Evolutionary conservation across 2,888 invertebrate genomes (phyloP).

Genomic region (Brenthis daphne): DNA sequence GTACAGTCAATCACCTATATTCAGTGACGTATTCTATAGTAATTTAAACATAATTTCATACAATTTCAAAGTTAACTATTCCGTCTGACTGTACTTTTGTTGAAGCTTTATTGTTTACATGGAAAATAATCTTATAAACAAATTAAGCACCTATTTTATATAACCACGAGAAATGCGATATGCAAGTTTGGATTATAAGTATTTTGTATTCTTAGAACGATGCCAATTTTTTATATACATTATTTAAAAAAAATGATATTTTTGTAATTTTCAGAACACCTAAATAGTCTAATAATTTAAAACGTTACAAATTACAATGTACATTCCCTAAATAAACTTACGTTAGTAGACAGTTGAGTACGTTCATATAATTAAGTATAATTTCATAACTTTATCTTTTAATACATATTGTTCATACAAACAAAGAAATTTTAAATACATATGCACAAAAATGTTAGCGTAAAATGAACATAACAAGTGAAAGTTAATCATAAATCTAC

Average conservation of each 20-base stretch:
- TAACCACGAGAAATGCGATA: slow-evolving; percentile 11
- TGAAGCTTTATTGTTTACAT: slow-evolving; percentile 3
- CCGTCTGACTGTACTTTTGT: slow-evolving; percentile 6
- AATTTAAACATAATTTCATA: slow-evolving; percentile 2
- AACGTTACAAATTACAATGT: no score
- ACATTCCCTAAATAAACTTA: no score
- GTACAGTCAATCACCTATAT: slow-evolving; percentile 26
- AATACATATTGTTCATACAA: no score
- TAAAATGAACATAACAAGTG: slow-evolving; percentile 7
- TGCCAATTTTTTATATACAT: background rate
- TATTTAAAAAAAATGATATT: background rate
- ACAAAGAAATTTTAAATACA: no score
- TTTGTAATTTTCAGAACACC: background rate
- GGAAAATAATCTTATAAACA: background rate
- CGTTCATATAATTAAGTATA: no score
- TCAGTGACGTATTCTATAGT: background rate
- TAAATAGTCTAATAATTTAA: no score
- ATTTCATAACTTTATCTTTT: no score
- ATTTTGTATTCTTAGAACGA: background rate
- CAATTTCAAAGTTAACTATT: background rate
- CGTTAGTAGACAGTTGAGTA: no score
- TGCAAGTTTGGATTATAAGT: slow-evolving; percentile 15
- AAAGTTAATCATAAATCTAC: slow-evolving; percentile 10
- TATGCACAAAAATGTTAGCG: background rate
- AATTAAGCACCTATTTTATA: slow-evolving; percentile 18